A percentile compares a stretch with the other conserved stretches of the same genome.
Evolutionary conservation across 1,140 invertebrate species (phyloP).

Genomic region (Caerostris darwini): DNA sequence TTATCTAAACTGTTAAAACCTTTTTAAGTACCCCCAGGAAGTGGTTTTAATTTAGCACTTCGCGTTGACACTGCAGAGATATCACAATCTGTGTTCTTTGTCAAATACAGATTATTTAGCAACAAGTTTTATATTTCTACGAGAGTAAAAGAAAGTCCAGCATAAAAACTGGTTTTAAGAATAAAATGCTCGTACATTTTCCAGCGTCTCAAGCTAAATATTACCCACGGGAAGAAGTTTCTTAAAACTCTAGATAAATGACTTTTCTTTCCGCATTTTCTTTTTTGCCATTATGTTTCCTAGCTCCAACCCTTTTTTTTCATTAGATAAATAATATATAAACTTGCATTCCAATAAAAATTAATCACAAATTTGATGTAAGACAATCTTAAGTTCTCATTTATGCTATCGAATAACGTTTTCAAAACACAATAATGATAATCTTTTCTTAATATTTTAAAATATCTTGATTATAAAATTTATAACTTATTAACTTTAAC

Average conservation of each 20-base stretch:
- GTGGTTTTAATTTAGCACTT: slow-evolving; percentile 3
- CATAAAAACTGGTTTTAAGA: not conserved
- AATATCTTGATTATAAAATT: too few species aligned
- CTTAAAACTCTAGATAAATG: not conserved
- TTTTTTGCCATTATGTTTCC: not conserved
- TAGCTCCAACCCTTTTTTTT: not conserved
- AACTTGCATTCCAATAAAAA: too few species aligned
- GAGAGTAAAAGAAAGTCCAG: not conserved
- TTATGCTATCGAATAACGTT: too few species aligned
- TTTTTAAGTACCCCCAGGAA: not conserved
- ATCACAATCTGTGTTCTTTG: not conserved
- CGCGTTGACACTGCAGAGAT: not conserved
- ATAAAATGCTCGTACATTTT: not conserved
- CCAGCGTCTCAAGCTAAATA: not conserved
- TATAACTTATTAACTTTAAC: too few species aligned
- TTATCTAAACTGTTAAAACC: not conserved
- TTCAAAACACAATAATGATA: too few species aligned
- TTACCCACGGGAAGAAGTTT: not conserved
- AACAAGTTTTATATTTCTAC: not conserved
- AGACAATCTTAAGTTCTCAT: too few species aligned
- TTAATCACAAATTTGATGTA: too few species aligned
- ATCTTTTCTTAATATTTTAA: too few species aligned
- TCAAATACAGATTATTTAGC: not conserved
- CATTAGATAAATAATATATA: not conserved
- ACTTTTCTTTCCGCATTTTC: not conserved